phyloP scores from a whole-genome alignment of 1,140 invertebrate species.

The Arion vulgaris region DNA sequence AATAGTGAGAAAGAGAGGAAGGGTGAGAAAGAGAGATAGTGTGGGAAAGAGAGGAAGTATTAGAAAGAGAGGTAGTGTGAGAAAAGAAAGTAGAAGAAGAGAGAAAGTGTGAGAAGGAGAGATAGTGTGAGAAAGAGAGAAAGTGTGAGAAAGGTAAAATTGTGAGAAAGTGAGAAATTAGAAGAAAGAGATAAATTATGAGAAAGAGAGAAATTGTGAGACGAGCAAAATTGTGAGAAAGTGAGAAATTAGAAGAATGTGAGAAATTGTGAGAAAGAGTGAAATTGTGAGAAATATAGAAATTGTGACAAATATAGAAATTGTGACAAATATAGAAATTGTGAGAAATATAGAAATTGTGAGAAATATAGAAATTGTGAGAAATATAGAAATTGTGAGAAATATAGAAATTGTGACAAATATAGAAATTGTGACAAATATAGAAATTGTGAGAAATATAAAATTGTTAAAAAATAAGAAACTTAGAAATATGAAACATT shows the following conservation, averaged over 20 bases:
- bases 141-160: neutral
- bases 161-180: neutral
- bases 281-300: no score
- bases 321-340: no score
- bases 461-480: no score
- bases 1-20: slow-evolving; percentile 1
- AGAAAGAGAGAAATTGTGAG: neutral
- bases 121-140: neutral
- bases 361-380: no score
- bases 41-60: slow-evolving; percentile 9
- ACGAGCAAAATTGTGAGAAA: neutral
- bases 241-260: neutral
- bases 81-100: neutral
- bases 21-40: neutral
- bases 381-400: no score
- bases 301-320: no score
- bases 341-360: no score
- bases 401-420: no score
- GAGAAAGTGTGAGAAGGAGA: neutral
- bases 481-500: no score
- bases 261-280: no score
- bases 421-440: no score
- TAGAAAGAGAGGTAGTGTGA: neutral
- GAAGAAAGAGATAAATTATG: neutral
- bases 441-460: no score